Evolutionary conservation across 2,888 invertebrate genomes (phyloP).

Genomic region (Ennomos erosarius): DNA sequence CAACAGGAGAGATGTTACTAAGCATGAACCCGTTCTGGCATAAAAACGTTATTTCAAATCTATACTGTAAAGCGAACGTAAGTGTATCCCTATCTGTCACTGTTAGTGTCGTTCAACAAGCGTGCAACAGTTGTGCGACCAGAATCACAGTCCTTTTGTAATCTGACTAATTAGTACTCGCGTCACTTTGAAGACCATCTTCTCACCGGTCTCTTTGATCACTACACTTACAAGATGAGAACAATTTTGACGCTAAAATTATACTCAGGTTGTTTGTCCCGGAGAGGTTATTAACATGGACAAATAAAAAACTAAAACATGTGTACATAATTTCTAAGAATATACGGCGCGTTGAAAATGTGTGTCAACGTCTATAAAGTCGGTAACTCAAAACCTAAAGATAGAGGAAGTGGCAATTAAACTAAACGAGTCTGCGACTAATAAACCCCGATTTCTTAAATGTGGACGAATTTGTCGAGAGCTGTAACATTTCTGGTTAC

Average conservation of each 20-base stretch:
- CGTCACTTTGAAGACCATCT: constrained; percentile 67
- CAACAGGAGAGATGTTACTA: too few species aligned
- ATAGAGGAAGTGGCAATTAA: constrained; percentile 66
- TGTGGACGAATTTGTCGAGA: constrained; percentile 42
- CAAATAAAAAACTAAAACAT: constrained; percentile 44
- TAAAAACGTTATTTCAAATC: too few species aligned
- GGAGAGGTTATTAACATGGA: constrained; percentile 71
- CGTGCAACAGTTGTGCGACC: constrained; percentile 49
- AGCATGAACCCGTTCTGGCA: too few species aligned
- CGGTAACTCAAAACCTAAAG: constrained; percentile 60
- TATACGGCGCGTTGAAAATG: constrained; percentile 61
- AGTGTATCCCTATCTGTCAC: constrained; percentile 45
- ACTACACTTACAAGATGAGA: constrained; percentile 64
- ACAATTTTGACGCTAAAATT: constrained; percentile 72
- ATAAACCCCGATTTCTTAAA: constrained; percentile 59
- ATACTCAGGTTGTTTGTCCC: constrained; percentile 53
- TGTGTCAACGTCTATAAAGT: constrained; percentile 64
- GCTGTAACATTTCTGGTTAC: constrained; percentile 36
- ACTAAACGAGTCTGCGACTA: constrained; percentile 57
- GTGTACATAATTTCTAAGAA: constrained; percentile 60
- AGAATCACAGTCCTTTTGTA: constrained; percentile 59
- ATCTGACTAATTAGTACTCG: constrained; percentile 73
- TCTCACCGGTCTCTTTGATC: constrained; percentile 71
- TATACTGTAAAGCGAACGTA: constrained; percentile 3
- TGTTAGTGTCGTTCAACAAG: constrained; percentile 43